Evolutionary conservation across 2,888 invertebrate species (phyloP), one percentile per base, ranked within the genome.

Genomic region (Ferrisia virgata): DNA sequence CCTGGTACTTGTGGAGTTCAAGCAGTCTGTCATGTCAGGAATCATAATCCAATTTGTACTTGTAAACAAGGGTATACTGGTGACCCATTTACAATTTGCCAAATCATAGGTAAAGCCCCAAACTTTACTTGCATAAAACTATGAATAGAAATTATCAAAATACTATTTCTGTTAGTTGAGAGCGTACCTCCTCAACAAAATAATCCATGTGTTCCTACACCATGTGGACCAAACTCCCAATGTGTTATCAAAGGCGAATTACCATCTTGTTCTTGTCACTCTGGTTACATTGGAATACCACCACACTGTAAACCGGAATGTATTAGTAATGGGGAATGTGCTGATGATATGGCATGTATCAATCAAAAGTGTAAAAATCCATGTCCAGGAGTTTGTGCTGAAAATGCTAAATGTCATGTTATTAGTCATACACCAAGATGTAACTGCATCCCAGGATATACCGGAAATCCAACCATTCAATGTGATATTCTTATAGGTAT

Each of bases 201-300:
- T 25, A 87, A 87, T 39, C 88, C 88, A 5, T 89, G 89, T 85
- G 78, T 86, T 28, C 89, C 89, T 43, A 88, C 89, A 13, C 89
- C 89, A 11, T 90, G 90, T 86, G 90, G 90, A n/a, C 88, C 89
- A 3, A 89, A 88, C 87, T 90, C 92, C 64, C 88, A 90, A 86
- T 92, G 92, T 72, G 84, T 86, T 82, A 86, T 87, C 22, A 87
- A 87, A 22, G 88, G 94, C 87, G 92, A 91, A 15, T 93, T 93
- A 87, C 94, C 94, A 72, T 93, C 94, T 72, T 96, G 95, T 88
- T 93, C 94, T 84, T 96, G 96, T 87, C 91, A 93, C 87, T 91
- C 91, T 86, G 92, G 92, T 86, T 94, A 93, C 87, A 90, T 93
- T 86, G 95, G 95, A 82, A 91, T 92, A 80, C 95, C 95, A 43